phyloP scores from a whole-genome alignment of 2,888 invertebrate species.

The Galerucella nymphaeae region DNA sequence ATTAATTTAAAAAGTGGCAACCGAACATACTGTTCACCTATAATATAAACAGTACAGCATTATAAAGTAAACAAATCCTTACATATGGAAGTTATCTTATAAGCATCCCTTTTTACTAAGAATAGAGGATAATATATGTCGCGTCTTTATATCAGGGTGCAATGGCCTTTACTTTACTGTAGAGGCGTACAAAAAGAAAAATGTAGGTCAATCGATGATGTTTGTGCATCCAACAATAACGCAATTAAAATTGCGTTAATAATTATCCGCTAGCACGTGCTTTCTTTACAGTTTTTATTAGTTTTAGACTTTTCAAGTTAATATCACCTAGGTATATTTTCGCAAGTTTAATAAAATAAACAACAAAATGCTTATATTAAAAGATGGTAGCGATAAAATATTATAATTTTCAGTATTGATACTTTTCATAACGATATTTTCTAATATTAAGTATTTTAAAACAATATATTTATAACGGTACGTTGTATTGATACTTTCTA shows the following conservation, averaged over 20 bases:
- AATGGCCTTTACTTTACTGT: slow-evolving; percentile 34
- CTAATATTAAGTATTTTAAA: no score
- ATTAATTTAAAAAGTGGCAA: background rate
- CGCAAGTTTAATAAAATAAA: no score
- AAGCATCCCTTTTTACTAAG: background rate
- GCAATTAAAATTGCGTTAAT: slow-evolving; percentile 16
- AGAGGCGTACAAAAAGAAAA: slow-evolving; percentile 25
- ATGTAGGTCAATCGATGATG: slow-evolving; percentile 42
- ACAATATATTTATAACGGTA: no score
- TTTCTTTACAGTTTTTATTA: background rate
- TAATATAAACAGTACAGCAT: background rate
- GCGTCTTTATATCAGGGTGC: slow-evolving; percentile 28
- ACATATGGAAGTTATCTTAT: background rate
- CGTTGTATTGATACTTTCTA: no score
- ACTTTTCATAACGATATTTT: no score
- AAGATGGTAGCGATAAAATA: no score
- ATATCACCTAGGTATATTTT: no score
- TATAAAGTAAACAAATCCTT: background rate
- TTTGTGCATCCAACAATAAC: slow-evolving; percentile 26
- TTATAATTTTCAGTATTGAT: no score
- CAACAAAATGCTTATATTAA: no score
- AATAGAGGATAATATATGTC: background rate
- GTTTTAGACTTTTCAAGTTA: background rate
- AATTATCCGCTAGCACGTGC: slow-evolving; percentile 18
- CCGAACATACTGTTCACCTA: background rate